A percentile compares a stretch with the other conserved stretches of the same genome.
These are phyloP conservation scores for Pipistrellus kuhlii DNA, from an alignment of 2,797 vertebrate species.

Conservation along the genomic window DNA sequence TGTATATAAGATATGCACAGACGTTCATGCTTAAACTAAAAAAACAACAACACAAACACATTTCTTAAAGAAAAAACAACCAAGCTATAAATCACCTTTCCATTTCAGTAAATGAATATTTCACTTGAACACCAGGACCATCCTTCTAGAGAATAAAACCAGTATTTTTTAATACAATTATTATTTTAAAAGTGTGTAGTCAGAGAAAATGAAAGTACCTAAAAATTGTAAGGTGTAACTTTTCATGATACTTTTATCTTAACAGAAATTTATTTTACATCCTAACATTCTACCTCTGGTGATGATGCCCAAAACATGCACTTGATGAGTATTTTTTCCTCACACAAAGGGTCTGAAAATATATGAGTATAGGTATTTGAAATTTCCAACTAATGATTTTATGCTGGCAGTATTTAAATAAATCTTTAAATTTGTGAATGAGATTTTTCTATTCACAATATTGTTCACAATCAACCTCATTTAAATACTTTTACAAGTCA, in stretches of 20 bases:
- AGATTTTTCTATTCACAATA: neutral
- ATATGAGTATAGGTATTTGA: neutral
- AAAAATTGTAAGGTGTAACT: neutral
- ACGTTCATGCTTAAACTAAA: neutral
- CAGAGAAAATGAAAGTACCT: neutral
- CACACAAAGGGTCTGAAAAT: neutral
- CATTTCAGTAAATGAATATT: neutral
- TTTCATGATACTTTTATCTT: neutral
- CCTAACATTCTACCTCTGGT: neutral
- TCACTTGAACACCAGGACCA: neutral
- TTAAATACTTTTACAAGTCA: neutral
- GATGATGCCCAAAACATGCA: neutral
- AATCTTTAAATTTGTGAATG: neutral
- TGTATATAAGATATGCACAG: neutral
- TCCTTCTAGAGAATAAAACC: neutral
- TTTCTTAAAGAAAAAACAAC: neutral
- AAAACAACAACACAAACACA: neutral
- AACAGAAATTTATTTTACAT: neutral
- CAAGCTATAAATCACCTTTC: neutral
- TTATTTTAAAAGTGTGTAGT: neutral
- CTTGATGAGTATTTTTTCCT: neutral
- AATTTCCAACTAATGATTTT: neutral
- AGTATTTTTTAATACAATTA: neutral
- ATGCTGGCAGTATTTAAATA: neutral
- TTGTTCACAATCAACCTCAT: neutral